Evolutionary conservation across 2,113 vertebrate genomes (phyloP).

Genomic region (Brienomyrus longianalis): DNA sequence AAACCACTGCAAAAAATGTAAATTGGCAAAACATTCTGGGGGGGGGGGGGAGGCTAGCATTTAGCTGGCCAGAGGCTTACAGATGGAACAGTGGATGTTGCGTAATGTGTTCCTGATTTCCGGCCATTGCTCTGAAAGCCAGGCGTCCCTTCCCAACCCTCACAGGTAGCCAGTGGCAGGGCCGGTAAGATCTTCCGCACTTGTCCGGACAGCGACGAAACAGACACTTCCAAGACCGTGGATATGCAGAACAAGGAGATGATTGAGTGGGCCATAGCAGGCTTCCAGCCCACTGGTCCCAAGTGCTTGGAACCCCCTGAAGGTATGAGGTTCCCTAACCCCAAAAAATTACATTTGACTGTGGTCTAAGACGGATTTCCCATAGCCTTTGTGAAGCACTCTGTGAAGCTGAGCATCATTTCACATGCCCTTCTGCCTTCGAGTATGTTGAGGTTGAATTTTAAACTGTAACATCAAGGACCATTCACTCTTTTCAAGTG

Average conservation of each 20-base stretch:
- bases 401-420: neutral
- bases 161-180: constrained; percentile 73
- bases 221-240: constrained; percentile 82
- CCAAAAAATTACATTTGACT: neutral
- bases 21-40: neutral
- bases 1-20: neutral
- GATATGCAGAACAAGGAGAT: constrained; percentile 95
- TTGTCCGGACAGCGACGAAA: constrained; percentile 79
- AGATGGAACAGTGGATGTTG: neutral
- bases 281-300: constrained; percentile 87
- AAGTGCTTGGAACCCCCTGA: constrained; percentile 90
- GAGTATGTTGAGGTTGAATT: neutral
- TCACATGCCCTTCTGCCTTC: neutral
- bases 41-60: neutral
- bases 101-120: neutral
- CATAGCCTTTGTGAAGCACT: neutral
- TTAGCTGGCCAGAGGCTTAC: neutral
- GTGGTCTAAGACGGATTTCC: neutral
- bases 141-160: neutral
- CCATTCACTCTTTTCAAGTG: neutral
- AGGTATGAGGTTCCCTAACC: constrained; percentile 55
- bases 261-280: constrained; percentile 89
- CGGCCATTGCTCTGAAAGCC: neutral
- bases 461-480: neutral
- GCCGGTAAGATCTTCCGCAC: constrained; percentile 80